Evolutionary conservation across 30 jellyfish, hydroid and myxozoan species (phyloP).

Genomic region (Hydra vulgaris): DNA sequence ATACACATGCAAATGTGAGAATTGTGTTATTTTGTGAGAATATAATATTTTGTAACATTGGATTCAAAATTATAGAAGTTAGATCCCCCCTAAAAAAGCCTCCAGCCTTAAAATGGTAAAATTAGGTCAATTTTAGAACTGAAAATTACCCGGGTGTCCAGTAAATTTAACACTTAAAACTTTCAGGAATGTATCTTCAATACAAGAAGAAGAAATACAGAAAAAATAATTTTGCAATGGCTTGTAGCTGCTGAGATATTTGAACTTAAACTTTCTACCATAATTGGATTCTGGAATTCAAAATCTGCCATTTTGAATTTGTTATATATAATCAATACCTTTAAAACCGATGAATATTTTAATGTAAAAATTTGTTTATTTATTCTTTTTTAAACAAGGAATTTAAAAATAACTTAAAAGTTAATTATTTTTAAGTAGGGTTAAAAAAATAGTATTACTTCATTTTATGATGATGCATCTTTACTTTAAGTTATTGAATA

Average conservation of each 20-base stretch:
- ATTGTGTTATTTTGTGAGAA: background rate
- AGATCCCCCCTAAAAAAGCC: background rate
- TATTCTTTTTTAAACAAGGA: background rate
- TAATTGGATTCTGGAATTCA: background rate
- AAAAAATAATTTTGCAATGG: too few species aligned
- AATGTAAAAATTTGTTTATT: background rate
- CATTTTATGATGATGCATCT: background rate
- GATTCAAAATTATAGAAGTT: background rate
- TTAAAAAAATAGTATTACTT: background rate
- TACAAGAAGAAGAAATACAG: background rate
- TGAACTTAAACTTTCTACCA: background rate
- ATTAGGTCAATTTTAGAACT: background rate
- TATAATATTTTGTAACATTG: background rate
- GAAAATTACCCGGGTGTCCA: background rate
- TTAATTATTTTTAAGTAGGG: background rate
- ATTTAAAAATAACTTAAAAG: too few species aligned
- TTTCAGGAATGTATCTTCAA: background rate
- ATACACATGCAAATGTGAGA: background rate
- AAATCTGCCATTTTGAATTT: background rate
- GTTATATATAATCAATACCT: background rate
- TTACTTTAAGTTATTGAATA: background rate
- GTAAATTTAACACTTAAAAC: too few species aligned
- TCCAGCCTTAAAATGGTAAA: background rate
- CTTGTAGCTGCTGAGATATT: background rate
- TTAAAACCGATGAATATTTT: background rate